Evolutionary conservation across 2,888 invertebrate species (phyloP), one percentile per base, ranked within the genome.

Genomic region (Polymixis flavicincta): DNA sequence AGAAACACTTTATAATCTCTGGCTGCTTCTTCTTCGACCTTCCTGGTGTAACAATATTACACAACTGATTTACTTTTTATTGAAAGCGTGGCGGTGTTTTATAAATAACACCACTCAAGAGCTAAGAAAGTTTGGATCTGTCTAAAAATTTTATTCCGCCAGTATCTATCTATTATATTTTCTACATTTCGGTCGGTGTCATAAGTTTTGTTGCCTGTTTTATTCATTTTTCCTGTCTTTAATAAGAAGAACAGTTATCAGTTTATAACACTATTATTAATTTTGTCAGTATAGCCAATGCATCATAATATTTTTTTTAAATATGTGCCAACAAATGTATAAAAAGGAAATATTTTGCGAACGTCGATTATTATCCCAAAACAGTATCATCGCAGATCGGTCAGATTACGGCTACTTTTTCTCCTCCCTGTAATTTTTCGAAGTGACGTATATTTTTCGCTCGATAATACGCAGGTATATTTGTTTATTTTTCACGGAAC

Each of bases 61-160:
- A 74, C 69, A 74, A 82, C 71, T 74, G 74, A 72, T 76, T 77
- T 79, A 70, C 32, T 70, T 79, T 74, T 85, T 82, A 82, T 79
- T 78, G 70, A 82, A 84, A 74, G 70, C 74, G 76, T 79, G 72
- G 79, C 76, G 60, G 74, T 81, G 73, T 85, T 78, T 82, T 85
- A 85, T 74, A 85, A 85, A 85, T 85, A 85, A 71, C 78, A 78
- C 37, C 66, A 59, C 60, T 69, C 71, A 82, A 78, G n/a, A 72
- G 80, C 83, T 85, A 63, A 55, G 71, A 76, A 85, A 75, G 9
- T 64, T 71, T 81, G 50, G 59, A 64, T 55, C 66, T 71, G 61
- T 78, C 71, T 63, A 67, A 52, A 76, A 71, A 67, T 68, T 65
- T 66, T 69, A 65, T 64, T 32, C 32, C 57, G 64, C 67, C 59